These are phyloP conservation scores for Orussus abietinus DNA, from an alignment of 1,140 invertebrate species.

Conservation along the genomic window DNA sequence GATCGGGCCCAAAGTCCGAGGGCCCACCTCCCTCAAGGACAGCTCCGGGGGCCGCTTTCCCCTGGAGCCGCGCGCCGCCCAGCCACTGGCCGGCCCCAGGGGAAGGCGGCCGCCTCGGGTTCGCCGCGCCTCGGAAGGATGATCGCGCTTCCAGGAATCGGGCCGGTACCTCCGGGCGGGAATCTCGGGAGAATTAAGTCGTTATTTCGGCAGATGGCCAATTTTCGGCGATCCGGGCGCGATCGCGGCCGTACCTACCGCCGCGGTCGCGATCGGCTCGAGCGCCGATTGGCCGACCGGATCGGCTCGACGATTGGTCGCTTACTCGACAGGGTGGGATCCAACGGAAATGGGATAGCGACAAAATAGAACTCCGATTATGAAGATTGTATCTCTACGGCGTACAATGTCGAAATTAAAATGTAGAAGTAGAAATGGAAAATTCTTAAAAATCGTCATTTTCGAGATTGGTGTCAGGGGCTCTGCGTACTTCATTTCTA, in stretches of 20 bases:
- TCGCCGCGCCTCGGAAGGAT: conserved; percentile 5
- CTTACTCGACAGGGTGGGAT: too few relatives aligned
- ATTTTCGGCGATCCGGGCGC: conserved; percentile 25
- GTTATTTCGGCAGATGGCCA: conserved; percentile 50
- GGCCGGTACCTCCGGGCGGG: conserved; percentile 23
- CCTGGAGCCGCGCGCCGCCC: conserved; percentile 14
- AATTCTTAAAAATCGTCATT: too few relatives aligned
- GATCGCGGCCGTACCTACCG: conserved; percentile 8
- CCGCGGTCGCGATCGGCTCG: conserved; percentile 3
- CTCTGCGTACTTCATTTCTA: too few relatives aligned
- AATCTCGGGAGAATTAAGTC: conserved; percentile 41
- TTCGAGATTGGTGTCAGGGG: too few relatives aligned
- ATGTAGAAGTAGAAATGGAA: too few relatives aligned
- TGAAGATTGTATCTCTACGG: too few relatives aligned
- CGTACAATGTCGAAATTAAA: too few relatives aligned
- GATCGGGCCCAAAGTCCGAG: conserved; percentile 29
- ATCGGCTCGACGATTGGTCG: neutral
- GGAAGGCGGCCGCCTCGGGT: too few relatives aligned
- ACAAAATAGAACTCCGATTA: too few relatives aligned
- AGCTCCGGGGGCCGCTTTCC: conserved; percentile 5
- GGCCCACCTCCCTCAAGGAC: conserved; percentile 25
- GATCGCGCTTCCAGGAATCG: conserved; percentile 22
- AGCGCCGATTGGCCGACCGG: conserved; percentile 7
- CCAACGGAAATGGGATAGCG: too few relatives aligned
- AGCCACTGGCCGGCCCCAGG: too few relatives aligned